Evolutionary conservation across 2,797 vertebrate genomes (phyloP), one percentile per base, ranked within the genome.

Genomic region (Pangasius larnaudii): DNA sequence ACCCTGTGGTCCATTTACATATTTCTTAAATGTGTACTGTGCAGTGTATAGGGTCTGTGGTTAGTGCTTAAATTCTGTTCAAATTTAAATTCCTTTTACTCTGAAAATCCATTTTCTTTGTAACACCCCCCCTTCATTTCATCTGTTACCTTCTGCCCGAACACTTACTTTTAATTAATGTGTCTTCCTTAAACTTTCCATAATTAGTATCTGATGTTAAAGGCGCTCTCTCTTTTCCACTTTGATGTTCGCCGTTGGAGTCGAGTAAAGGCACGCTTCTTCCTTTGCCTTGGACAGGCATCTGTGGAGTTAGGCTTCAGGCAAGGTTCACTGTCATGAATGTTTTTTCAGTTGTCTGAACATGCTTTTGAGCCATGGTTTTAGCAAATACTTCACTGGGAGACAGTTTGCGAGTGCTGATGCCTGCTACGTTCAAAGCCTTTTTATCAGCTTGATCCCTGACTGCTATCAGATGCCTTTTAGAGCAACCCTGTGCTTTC

Each of bases 241-340:
- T 81, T 63, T 72, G 22, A 71, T 69, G 39, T 39, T 61, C 7
- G 5, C 22, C 84, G 3, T 58, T 42, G 49, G 74, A 90, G 74
- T 92, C 90, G 9, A 92, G 94, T 94, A 91, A 80, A 65, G 90
- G 93, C 94, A 67, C 75, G 87, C 89, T 83, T 88, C 89, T 61
- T 85, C 72, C 61, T 86, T 91, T 87, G 71, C 69, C 75, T 86
- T 53, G 16, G 58, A 75, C 74, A 65, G 59, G 56, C 87, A 86
- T 88, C 42, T 81, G 24, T 86, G 42, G 85, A 81, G 51, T 87
- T 89, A 49, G 67, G 87, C 85, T 91, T 79, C 87, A 92, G 91
- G 91, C 86, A 89, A 90, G 91, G 87, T 93, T 93, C 87, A 92
- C 53, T 89, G 79, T 90, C 87, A 86, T 87, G 87, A 95, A 93